phyloP scores from a whole-genome alignment of 2,888 invertebrate genomes.

The Charanyca ferruginea region DNA sequence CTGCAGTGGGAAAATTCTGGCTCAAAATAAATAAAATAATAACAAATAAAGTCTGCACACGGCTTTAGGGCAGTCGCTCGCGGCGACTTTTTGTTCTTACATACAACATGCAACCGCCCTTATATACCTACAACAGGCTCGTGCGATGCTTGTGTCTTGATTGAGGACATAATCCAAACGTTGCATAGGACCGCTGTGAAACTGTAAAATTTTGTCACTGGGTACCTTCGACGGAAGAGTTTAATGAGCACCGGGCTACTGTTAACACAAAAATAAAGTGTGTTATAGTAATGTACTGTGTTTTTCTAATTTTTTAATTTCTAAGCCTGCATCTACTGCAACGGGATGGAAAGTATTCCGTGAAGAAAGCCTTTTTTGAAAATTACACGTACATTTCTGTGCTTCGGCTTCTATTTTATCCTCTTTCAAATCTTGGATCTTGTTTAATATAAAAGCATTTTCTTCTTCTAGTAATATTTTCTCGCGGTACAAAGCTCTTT shows the following conservation, averaged over 20 bases:
- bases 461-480: constrained; percentile 81
- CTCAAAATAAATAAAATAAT: no score
- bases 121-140: constrained; percentile 67
- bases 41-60: background rate
- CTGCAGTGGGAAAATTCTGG: no score
- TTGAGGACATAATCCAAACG: constrained; percentile 63
- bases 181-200: constrained; percentile 57
- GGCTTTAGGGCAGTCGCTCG: no score
- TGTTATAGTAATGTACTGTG: background rate
- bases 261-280: constrained; percentile 55
- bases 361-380: constrained; percentile 16
- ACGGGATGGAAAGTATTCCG: constrained; percentile 68
- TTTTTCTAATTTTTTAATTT: constrained; percentile 72
- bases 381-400: constrained; percentile 72
- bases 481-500: constrained; percentile 81
- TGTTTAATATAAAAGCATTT: constrained; percentile 74
- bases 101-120: no score
- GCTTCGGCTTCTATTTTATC: constrained; percentile 68
- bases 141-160: constrained; percentile 67
- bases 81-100: no score
- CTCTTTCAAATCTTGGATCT: constrained; percentile 70
- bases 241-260: constrained; percentile 64
- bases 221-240: constrained; percentile 55
- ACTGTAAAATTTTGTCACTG: constrained; percentile 65
- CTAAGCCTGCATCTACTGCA: constrained; percentile 78